These are phyloP conservation scores for zebrafish (Danio rerio) DNA, from an alignment of 2,113 vertebrate genomes.

Conservation along the genomic window DNA sequence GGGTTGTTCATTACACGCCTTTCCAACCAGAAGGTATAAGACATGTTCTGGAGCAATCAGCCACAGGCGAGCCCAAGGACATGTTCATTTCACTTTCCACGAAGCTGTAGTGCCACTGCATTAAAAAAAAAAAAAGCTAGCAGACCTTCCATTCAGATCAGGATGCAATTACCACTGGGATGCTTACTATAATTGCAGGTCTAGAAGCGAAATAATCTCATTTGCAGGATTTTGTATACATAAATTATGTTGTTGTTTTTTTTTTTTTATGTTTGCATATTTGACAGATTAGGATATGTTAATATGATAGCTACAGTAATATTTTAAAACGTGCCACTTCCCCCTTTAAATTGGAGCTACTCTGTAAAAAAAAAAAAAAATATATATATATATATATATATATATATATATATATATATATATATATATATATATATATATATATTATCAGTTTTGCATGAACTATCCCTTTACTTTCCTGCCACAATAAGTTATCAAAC, in stretches of 20 bases:
- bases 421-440: no score
- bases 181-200: slow-evolving; percentile 25
- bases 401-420: no score
- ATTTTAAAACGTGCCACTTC: no score
- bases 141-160: not conserved
- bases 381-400: no score
- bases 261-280: slow-evolving; percentile 37
- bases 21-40: slow-evolving; percentile 1
- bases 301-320: no score
- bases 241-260: slow-evolving; percentile 25
- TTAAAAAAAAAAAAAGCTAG: not conserved
- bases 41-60: slow-evolving; percentile 17
- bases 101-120: not conserved
- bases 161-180: slow-evolving; percentile 3
- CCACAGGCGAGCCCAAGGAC: slow-evolving; percentile 16
- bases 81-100: slow-evolving; percentile 4
- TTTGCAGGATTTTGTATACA: slow-evolving; percentile 26
- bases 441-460: no score
- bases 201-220: slow-evolving; percentile 20
- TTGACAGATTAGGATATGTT: not conserved
- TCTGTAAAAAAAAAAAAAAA: no score
- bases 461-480: no score
- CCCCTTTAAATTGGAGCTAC: no score
- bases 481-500: no score
- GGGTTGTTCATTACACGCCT: slow-evolving; percentile 33